Conservation (phyloP, 1,140 invertebrate genomes). For the Pomacea maculata region DNA sequence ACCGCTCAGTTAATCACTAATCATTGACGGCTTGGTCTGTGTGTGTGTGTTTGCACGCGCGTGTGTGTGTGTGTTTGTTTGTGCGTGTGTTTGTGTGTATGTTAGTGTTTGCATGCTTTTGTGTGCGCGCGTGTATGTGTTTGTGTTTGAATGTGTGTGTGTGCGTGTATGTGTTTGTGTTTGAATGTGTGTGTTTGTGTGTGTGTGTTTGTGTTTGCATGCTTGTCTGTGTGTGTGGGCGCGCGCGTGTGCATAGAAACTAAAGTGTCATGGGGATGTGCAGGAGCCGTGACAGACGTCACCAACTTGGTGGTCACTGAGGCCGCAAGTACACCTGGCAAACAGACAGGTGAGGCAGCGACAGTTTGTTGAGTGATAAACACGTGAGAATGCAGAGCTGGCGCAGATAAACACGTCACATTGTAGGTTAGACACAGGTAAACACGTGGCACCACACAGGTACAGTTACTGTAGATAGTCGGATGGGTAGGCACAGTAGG, state of each 20-base stretch:
- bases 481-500: too few species aligned
- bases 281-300: constrained; percentile 24
- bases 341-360: constrained; percentile 30
- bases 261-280: background rate
- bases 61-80: background rate
- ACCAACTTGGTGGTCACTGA: constrained; percentile 34
- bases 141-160: background rate
- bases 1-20: too few species aligned
- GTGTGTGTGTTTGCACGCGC: background rate
- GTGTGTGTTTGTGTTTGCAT: constrained; percentile 1
- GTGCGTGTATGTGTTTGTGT: background rate
- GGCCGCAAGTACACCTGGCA: background rate
- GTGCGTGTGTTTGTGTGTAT: background rate
- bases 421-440: background rate
- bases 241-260: too few species aligned
- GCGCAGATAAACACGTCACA: background rate
- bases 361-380: background rate
- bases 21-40: too few species aligned
- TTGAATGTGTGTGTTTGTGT: background rate
- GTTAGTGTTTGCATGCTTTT: background rate
- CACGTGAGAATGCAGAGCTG: background rate
- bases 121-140: background rate
- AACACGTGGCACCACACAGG: too few species aligned
- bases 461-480: too few species aligned
- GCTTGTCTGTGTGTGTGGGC: background rate